These are phyloP conservation scores for Cossypha heuglini DNA, from an alignment of 2,797 vertebrate species.

Conservation along the genomic window DNA sequence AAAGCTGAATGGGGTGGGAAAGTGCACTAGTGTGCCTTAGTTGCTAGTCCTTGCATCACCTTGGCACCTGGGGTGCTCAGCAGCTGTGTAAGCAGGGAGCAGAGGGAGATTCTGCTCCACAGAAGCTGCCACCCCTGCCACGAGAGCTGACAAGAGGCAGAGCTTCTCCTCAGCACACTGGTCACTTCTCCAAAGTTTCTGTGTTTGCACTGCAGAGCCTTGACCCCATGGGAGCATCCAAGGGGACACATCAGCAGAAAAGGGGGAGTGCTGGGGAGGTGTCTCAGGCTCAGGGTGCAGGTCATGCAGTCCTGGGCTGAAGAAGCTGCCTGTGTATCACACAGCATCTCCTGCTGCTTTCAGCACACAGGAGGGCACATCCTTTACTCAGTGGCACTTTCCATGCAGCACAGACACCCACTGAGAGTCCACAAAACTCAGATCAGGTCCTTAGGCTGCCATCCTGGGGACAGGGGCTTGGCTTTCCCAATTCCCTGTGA, in stretches of 20 bases:
- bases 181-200: background rate
- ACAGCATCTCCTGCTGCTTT: background rate
- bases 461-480: background rate
- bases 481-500: rapidly evolving
- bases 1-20: background rate
- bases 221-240: background rate
- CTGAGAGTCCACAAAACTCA: background rate
- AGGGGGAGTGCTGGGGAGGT: background rate
- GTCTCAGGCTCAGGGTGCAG: background rate
- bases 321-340: background rate
- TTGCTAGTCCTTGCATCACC: background rate
- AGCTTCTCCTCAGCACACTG: rapidly evolving
- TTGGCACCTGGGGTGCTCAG: background rate
- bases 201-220: background rate
- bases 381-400: background rate
- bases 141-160: background rate
- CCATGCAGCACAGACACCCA: background rate
- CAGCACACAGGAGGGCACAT: background rate
- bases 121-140: background rate
- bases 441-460: background rate
- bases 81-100: background rate
- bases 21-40: background rate
- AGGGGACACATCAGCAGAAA: background rate
- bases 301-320: too few species aligned
- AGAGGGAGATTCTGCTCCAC: background rate